Percentiles rank a stretch among this genome's conserved stretches.
These are phyloP conservation scores for Podocnemis expansa DNA, from an alignment of 2,113 vertebrate species.

Conservation along the genomic window DNA sequence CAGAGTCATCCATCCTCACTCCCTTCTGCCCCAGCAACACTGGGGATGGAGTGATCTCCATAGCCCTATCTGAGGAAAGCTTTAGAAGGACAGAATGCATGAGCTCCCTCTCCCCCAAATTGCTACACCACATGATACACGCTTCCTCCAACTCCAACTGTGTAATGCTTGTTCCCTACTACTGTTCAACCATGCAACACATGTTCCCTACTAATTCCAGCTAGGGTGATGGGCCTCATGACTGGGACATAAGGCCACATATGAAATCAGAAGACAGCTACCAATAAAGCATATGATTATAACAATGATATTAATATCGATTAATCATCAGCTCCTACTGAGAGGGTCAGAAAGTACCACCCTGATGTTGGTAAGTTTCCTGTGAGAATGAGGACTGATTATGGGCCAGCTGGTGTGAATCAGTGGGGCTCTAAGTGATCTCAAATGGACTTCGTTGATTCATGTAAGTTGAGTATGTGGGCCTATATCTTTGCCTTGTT, in stretches of 20 bases:
- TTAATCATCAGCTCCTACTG: not conserved
- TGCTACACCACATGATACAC: not conserved
- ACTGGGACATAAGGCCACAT: not conserved
- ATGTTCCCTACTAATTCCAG: not conserved
- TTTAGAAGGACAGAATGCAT: rapidly evolving
- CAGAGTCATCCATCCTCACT: not conserved
- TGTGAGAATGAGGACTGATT: not conserved
- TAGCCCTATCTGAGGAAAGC: rapidly evolving
- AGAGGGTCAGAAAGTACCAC: not conserved
- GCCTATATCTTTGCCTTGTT: not conserved
- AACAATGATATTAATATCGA: not conserved
- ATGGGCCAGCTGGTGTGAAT: conserved; percentile 18
- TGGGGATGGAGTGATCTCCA: rapidly evolving
- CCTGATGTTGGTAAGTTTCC: not conserved
- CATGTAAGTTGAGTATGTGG: not conserved
- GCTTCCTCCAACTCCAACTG: no score
- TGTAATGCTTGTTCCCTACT: no score
- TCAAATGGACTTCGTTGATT: conserved; percentile 34
- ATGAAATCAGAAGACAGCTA: not conserved
- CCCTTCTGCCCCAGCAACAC: not conserved
- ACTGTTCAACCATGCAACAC: no score
- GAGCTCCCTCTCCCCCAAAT: not conserved
- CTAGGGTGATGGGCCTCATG: not conserved
- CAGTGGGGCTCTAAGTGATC: not conserved
- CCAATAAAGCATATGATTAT: not conserved